Evolutionary conservation across 2,113 vertebrate genomes (phyloP).

Genomic region (Sylvia atricapilla): DNA sequence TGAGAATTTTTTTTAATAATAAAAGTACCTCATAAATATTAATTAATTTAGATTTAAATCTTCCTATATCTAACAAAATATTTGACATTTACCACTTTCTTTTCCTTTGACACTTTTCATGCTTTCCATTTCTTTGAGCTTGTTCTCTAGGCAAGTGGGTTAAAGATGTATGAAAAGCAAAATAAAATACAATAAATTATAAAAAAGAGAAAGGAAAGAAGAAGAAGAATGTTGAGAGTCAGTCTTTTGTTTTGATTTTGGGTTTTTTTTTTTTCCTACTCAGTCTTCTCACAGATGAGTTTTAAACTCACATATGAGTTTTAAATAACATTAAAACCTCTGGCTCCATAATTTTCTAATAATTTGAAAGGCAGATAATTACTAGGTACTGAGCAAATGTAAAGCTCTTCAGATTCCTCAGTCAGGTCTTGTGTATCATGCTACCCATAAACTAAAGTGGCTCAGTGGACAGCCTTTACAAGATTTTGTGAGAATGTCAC

Average conservation of each 20-base stretch:
- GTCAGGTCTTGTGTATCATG: not conserved
- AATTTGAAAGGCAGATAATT: not conserved
- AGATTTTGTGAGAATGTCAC: not conserved
- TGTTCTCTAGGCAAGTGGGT: not conserved
- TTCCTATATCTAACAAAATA: not conserved
- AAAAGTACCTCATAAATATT: not conserved
- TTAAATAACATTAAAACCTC: conserved; percentile 7
- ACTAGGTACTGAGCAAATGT: not conserved
- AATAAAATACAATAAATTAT: not conserved
- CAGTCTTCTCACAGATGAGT: not conserved
- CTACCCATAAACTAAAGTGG: not conserved
- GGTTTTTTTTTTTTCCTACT: not conserved
- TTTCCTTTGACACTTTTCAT: not conserved
- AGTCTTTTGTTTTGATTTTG: not conserved
- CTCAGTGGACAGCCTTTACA: not conserved
- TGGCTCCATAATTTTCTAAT: not conserved
- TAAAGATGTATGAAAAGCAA: not conserved
- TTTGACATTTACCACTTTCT: not conserved
- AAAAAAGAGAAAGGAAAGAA: too few species aligned
- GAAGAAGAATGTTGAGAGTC: not conserved
- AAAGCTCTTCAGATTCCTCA: conserved; percentile 4
- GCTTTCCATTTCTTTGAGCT: not conserved
- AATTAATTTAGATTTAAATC: not conserved
- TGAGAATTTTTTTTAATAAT: not conserved
- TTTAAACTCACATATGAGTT: conserved; percentile 10